phyloP scores from a whole-genome alignment of 2,888 invertebrate genomes.

The Rotaria magnacalcarata region DNA sequence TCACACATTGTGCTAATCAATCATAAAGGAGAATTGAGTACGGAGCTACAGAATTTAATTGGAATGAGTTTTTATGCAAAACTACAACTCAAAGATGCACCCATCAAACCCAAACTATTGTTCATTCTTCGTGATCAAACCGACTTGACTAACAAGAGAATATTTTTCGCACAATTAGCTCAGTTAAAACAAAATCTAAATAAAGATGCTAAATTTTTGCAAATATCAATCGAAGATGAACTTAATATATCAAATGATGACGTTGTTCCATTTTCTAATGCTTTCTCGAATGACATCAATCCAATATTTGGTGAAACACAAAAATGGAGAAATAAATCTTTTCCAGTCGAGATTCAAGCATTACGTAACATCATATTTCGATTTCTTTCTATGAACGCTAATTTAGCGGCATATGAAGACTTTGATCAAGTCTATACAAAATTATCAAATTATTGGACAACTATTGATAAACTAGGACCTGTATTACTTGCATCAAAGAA shows the following conservation, averaged over 20 bases:
- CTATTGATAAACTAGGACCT: conserved; percentile 8
- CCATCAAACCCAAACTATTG: conserved; percentile 29
- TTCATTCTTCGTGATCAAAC: conserved; percentile 39
- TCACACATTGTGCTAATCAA: conserved; percentile 39
- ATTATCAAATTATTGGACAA: neutral
- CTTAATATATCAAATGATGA: conserved; percentile 27
- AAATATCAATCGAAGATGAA: conserved; percentile 36
- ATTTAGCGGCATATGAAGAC: neutral
- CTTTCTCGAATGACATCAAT: conserved; percentile 16
- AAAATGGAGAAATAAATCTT: neutral
- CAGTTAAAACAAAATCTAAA: conserved; percentile 33
- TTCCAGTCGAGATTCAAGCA: neutral
- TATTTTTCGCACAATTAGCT: conserved; percentile 2
- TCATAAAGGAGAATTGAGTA: conserved; percentile 40
- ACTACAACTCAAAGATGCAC: neutral
- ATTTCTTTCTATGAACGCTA: neutral
- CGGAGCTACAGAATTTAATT: conserved; percentile 30
- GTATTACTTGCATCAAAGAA: neutral
- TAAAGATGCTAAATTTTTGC: conserved; percentile 20
- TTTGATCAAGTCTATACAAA: neutral
- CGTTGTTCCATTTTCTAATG: conserved; percentile 19
- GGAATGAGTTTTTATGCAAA: conserved; percentile 39
- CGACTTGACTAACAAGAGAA: neutral
- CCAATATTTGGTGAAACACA: neutral
- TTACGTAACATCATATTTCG: neutral